Evolutionary conservation across 2,797 vertebrate species (phyloP).

Genomic region (Rhadinocentrus ornatus): DNA sequence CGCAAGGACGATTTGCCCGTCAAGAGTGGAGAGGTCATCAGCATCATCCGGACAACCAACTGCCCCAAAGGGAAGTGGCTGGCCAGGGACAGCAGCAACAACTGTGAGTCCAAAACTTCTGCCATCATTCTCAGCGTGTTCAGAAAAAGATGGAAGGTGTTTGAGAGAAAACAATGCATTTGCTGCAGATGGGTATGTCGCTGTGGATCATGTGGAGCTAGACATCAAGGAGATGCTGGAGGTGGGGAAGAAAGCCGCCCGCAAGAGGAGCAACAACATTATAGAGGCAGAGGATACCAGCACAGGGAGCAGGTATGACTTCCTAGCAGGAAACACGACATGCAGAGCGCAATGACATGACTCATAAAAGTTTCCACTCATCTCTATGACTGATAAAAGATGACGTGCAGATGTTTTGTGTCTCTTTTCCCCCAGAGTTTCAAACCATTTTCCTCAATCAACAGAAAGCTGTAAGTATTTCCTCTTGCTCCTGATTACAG

Average conservation of each 20-base stretch:
- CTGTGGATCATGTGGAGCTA: slow-evolving; percentile 73
- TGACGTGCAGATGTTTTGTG: not conserved
- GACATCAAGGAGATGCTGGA: slow-evolving; percentile 78
- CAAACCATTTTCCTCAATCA: slow-evolving; percentile 58
- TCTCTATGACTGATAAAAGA: not conserved
- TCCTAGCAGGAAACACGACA: not conserved
- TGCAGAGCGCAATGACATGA: not conserved
- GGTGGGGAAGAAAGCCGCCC: slow-evolving; percentile 70
- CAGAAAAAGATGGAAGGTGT: not conserved
- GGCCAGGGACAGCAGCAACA: slow-evolving; percentile 76
- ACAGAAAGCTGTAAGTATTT: slow-evolving; percentile 79
- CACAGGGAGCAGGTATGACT: slow-evolving; percentile 64
- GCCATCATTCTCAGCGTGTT: not conserved
- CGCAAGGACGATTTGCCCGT: slow-evolving; percentile 70
- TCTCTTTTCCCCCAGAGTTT: slow-evolving; percentile 50
- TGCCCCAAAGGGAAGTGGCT: slow-evolving; percentile 81
- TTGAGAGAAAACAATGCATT: not conserved
- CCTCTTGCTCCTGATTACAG: not conserved
- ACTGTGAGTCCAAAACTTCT: slow-evolving; percentile 80
- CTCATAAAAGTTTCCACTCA: not conserved
- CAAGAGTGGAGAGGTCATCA: slow-evolving; percentile 73
- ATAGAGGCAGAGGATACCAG: slow-evolving; percentile 36
- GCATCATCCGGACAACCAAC: slow-evolving; percentile 74
- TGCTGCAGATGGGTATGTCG: slow-evolving; percentile 78
- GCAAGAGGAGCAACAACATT: slow-evolving; percentile 14